Percentiles rank a stretch among this genome's conserved stretches.
These are phyloP conservation scores for Cinclus mexicanus DNA, from an alignment of 2,113 vertebrate genomes.

Conservation along the genomic window DNA sequence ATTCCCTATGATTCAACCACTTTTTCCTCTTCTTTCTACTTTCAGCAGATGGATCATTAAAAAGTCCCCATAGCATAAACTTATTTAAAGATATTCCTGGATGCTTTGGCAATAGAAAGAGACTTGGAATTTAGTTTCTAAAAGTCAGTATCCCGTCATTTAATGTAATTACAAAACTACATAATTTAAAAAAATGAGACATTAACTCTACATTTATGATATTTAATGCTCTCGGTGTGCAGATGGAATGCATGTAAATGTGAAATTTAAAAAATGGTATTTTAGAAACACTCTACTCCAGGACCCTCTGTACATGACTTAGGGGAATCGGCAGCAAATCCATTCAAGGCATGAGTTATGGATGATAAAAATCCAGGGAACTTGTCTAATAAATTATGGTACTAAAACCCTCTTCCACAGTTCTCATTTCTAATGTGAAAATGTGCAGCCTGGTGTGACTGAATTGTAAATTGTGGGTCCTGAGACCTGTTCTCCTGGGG, in stretches of 20 bases:
- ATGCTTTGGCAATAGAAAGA: slow-evolving; percentile 58
- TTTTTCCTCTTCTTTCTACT: neutral
- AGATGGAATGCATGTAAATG: slow-evolving; percentile 70
- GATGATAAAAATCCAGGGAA: slow-evolving; percentile 55
- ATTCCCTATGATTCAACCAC: neutral
- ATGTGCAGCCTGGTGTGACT: neutral
- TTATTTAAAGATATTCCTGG: slow-evolving; percentile 55
- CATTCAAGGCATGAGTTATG: slow-evolving; percentile 53
- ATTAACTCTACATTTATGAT: slow-evolving; percentile 68
- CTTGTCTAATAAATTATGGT: slow-evolving; percentile 64
- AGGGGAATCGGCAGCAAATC: slow-evolving; percentile 59
- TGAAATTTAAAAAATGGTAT: slow-evolving; percentile 68
- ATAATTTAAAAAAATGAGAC: slow-evolving; percentile 70
- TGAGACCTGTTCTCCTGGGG: neutral
- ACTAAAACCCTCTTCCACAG: slow-evolving; percentile 43
- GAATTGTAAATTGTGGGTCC: slow-evolving; percentile 9
- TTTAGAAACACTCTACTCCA: slow-evolving; percentile 54
- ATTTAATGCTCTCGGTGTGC: slow-evolving; percentile 63
- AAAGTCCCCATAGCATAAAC: slow-evolving; percentile 47
- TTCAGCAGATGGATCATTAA: slow-evolving; percentile 54
- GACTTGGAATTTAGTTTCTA: slow-evolving; percentile 59
- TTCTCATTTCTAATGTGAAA: slow-evolving; percentile 49
- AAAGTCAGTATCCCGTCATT: slow-evolving; percentile 63
- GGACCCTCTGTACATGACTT: slow-evolving; percentile 63
- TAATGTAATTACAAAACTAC: slow-evolving; percentile 57